Evolutionary conservation across 2,113 vertebrate genomes (phyloP).

Genomic region (Myocastor coypus): DNA sequence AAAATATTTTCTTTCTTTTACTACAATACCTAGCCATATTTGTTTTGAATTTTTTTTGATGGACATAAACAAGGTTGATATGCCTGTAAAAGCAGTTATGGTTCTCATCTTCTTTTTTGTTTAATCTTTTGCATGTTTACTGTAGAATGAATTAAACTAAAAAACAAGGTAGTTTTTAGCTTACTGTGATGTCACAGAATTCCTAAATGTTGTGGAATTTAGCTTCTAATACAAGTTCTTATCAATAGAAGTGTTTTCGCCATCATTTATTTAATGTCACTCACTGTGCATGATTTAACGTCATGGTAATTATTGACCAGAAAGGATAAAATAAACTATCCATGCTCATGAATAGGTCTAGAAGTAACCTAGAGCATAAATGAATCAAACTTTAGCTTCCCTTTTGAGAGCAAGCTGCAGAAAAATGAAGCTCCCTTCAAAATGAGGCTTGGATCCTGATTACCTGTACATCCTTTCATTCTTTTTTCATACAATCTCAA

Average conservation of each 20-base stretch:
- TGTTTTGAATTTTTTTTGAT: neutral
- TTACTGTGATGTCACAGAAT: neutral
- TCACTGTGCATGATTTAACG: neutral
- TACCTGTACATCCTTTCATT: neutral
- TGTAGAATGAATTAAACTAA: neutral
- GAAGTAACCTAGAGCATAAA: neutral
- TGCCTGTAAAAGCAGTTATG: neutral
- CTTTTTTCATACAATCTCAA: neutral
- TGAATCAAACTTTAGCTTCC: conserved; percentile 23
- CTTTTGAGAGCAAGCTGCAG: neutral
- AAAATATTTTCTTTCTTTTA: neutral
- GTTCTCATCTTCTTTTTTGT: neutral
- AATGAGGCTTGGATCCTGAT: neutral
- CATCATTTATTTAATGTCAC: neutral
- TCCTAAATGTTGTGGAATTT: neutral
- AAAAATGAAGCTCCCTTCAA: conserved; percentile 1
- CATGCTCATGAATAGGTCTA: conserved; percentile 18
- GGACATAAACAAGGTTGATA: neutral
- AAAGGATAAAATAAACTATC: conserved; percentile 35
- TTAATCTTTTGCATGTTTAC: neutral
- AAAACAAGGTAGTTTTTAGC: neutral
- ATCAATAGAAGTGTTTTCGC: neutral
- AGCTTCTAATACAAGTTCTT: conserved; percentile 12
- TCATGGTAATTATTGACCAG: conserved; percentile 20
- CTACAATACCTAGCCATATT: neutral